Conservation (phyloP, 2,888 invertebrate genomes). For the Carterocephalus palaemon region DNA sequence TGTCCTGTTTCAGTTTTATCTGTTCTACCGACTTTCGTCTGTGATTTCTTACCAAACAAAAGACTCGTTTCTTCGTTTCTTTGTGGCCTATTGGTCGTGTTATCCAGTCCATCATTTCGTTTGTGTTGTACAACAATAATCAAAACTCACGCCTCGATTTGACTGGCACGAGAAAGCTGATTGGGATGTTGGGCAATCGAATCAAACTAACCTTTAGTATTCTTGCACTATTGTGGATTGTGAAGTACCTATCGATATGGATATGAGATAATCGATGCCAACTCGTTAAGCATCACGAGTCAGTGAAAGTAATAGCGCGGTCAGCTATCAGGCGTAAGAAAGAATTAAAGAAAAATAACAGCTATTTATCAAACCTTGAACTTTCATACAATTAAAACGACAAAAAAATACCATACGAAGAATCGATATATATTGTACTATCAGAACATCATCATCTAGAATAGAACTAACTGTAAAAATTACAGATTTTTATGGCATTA, state of each 20-base stretch:
- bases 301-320: constrained; percentile 16
- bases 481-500: too few species aligned
- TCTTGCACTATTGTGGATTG: constrained; percentile 26
- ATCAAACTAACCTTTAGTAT: constrained; percentile 49
- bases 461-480: too few species aligned
- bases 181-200: constrained; percentile 52
- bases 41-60: constrained; percentile 11
- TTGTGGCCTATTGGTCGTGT: constrained; percentile 10
- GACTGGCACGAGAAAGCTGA: constrained; percentile 46
- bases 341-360: background rate
- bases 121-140: constrained; percentile 51
- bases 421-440: too few species aligned
- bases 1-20: constrained; percentile 5
- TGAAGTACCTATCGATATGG: constrained; percentile 18
- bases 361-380: background rate
- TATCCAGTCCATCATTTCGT: constrained; percentile 23
- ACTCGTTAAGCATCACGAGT: constrained; percentile 9
- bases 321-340: constrained; percentile 1
- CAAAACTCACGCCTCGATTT: constrained; percentile 50
- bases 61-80: constrained; percentile 1
- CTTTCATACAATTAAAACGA: too few species aligned
- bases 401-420: too few species aligned
- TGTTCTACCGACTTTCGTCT: constrained; percentile 12
- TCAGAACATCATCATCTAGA: too few species aligned
- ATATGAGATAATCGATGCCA: constrained; percentile 17